These are phyloP conservation scores for Centropus unirufus DNA, from an alignment of 2,113 vertebrate genomes.

Conservation along the genomic window DNA sequence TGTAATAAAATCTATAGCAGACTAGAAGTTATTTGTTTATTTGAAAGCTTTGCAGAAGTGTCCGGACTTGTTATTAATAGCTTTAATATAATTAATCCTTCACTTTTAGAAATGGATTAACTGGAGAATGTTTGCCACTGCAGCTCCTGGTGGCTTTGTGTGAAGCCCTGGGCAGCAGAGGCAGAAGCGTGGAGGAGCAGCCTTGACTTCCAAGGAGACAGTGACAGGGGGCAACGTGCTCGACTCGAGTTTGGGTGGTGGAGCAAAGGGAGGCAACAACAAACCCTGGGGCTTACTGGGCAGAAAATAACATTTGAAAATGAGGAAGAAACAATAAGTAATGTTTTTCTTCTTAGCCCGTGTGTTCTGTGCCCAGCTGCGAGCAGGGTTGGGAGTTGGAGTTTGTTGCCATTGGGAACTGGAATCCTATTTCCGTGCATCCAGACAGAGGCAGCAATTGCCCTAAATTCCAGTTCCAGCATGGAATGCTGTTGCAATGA, in stretches of 20 bases:
- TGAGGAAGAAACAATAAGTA: background rate
- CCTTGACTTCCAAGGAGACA: background rate
- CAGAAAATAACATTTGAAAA: background rate
- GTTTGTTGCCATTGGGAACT: background rate
- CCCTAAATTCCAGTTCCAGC: background rate
- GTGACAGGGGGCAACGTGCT: background rate
- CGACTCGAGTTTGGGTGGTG: background rate
- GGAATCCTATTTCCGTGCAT: background rate
- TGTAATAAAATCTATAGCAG: background rate
- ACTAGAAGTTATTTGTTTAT: background rate
- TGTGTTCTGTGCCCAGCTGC: background rate
- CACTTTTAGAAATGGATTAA: background rate
- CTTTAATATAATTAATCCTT: background rate
- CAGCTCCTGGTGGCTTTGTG: background rate
- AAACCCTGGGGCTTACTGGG: background rate
- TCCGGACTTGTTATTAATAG: background rate
- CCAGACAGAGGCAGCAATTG: background rate
- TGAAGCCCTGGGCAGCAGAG: background rate
- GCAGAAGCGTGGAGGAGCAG: background rate
- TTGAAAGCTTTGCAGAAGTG: background rate
- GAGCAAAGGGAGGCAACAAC: background rate
- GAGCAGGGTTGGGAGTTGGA: background rate
- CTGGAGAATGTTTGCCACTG: background rate
- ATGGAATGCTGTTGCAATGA: rapidly evolving
- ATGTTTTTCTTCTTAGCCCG: background rate